Percentiles rank a stretch among this genome's conserved stretches.
Evolutionary conservation across 2,797 vertebrate species (phyloP).

Genomic region (Sebastes steindachneri): DNA sequence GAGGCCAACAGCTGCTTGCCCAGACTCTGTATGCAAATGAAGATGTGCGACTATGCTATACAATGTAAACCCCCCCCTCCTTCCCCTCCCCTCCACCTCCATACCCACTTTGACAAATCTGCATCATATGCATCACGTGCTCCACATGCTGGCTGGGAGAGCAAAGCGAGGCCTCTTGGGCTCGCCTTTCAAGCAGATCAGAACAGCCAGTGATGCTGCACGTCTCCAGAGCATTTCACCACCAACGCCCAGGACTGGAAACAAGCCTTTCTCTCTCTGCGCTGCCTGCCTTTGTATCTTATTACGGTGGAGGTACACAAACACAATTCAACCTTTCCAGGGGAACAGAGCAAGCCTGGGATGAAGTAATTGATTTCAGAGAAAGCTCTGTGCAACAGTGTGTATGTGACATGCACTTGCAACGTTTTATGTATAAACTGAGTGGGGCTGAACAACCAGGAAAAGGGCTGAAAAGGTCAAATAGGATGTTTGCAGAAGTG

Average conservation of each 20-base stretch:
- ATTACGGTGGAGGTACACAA: constrained; percentile 49
- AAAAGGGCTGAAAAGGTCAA: constrained; percentile 70
- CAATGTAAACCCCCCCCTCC: neutral
- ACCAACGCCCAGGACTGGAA: constrained; percentile 28
- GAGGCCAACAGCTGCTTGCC: constrained; percentile 54
- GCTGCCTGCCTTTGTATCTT: constrained; percentile 46
- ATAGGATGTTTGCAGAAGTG: constrained; percentile 55
- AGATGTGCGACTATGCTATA: constrained; percentile 21
- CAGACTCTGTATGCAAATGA: constrained; percentile 57
- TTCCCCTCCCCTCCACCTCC: neutral
- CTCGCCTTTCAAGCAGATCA: constrained; percentile 55
- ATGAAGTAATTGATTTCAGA: constrained; percentile 59
- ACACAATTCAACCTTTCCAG: constrained; percentile 55
- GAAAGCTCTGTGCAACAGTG: constrained; percentile 18
- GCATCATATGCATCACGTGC: constrained; percentile 35
- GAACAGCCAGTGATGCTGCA: constrained; percentile 51
- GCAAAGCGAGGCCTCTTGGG: constrained; percentile 37
- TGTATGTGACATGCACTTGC: neutral
- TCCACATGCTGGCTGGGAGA: constrained; percentile 23
- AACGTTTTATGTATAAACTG: constrained; percentile 35
- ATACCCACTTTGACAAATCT: constrained; percentile 22
- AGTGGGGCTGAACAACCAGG: constrained; percentile 30
- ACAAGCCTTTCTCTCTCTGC: constrained; percentile 32
- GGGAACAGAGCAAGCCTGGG: constrained; percentile 32
- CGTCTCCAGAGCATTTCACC: constrained; percentile 58